A percentile compares a stretch with the other conserved stretches of the same genome.
phyloP scores from a whole-genome alignment of 2,888 invertebrate species.

The Drosophila pseudotalamancana region DNA sequence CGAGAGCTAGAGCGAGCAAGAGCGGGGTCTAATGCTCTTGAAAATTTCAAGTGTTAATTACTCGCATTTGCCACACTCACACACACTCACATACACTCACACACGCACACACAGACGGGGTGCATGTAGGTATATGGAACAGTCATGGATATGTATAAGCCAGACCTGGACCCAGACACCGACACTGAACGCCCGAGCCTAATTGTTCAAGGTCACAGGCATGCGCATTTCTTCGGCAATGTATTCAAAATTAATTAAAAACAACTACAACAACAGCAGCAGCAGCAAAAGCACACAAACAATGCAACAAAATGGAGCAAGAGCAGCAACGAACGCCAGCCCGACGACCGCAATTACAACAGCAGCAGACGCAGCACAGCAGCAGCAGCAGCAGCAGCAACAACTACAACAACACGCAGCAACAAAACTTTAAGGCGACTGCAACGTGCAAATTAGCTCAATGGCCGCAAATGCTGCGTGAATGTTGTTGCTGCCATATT shows the following conservation, averaged over 20 bases:
- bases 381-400: background rate
- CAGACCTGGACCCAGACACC: slow-evolving; percentile 62
- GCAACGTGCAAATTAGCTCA: slow-evolving; percentile 60
- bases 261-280: slow-evolving; percentile 41
- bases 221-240: slow-evolving; percentile 73
- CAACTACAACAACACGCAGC: slow-evolving; percentile 23
- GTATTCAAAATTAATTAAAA: slow-evolving; percentile 77
- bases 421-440: slow-evolving; percentile 32
- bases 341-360: slow-evolving; percentile 40
- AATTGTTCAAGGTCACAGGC: slow-evolving; percentile 79
- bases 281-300: slow-evolving; percentile 34
- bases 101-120: slow-evolving; percentile 7
- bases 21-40: slow-evolving; percentile 72
- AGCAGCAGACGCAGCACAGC: background rate
- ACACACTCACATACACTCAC: slow-evolving; percentile 27
- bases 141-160: slow-evolving; percentile 56
- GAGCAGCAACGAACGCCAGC: slow-evolving; percentile 17
- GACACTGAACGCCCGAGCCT: slow-evolving; percentile 59
- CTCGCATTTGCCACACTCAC: slow-evolving; percentile 57
- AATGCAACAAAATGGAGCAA: slow-evolving; percentile 47
- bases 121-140: slow-evolving; percentile 65
- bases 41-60: slow-evolving; percentile 79
- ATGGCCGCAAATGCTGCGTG: slow-evolving; percentile 44
- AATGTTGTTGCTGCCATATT: slow-evolving; percentile 25
- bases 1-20: slow-evolving; percentile 19